Percentiles rank a stretch among this genome's conserved stretches.
Conservation (phyloP, 1,140 invertebrate species). For the Bombus soroeensis region DNA sequence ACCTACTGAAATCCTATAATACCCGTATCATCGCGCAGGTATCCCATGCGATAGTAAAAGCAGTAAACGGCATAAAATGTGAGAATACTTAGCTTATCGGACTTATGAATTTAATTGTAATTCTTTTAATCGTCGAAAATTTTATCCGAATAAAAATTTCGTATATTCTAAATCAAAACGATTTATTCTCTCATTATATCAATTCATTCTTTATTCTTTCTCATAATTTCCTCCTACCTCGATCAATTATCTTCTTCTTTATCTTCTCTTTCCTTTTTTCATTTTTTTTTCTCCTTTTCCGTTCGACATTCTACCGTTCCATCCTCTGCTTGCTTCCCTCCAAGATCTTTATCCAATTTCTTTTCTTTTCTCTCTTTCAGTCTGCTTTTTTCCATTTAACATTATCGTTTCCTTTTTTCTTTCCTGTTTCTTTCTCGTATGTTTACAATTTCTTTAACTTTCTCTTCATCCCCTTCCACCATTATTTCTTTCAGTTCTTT, state of each 20-base stretch:
- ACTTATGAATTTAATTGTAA: background rate
- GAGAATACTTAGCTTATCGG: background rate
- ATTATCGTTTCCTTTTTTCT: background rate
- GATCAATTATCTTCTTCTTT: background rate
- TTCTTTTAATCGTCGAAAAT: background rate
- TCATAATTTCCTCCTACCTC: background rate
- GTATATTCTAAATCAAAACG: background rate
- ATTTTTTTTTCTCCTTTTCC: background rate
- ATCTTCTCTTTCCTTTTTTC: background rate
- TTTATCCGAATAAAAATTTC: background rate
- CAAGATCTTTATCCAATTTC: background rate
- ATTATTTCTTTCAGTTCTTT: conserved; percentile 32
- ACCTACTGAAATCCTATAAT: conserved; percentile 38
- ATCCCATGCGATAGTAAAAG: background rate
- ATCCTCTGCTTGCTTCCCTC: background rate
- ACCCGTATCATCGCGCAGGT: conserved; percentile 14
- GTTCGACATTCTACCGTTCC: too few relatives aligned
- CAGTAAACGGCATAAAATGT: background rate
- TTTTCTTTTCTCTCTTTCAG: background rate
- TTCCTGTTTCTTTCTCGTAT: background rate
- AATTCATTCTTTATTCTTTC: background rate
- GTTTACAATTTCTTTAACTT: conserved; percentile 15
- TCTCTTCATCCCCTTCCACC: background rate
- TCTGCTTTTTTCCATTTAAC: background rate
- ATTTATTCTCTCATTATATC: background rate